Evolutionary conservation across 2,113 vertebrate genomes (phyloP).

Genomic region (Vicugna pacos): DNA sequence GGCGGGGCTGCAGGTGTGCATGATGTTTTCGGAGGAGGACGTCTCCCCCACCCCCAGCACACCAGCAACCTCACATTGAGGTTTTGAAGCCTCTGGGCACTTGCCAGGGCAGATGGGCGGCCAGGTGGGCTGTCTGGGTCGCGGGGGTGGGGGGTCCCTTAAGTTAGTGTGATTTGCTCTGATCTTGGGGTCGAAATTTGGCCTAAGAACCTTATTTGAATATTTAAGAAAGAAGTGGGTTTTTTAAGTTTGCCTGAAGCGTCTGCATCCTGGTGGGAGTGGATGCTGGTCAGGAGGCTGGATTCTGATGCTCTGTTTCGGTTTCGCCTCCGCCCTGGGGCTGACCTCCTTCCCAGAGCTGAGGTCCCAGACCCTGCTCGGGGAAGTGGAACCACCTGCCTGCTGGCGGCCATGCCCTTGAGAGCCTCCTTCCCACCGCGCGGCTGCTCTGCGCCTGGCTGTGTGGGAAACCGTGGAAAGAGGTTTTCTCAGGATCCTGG

Average conservation of each 20-base stretch:
- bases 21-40: background rate
- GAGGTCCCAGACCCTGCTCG: background rate
- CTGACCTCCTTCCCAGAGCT: background rate
- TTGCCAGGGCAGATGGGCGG: background rate
- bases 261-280: fast-evolving
- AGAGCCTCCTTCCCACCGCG: constrained; percentile 69
- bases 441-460: constrained; percentile 88
- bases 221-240: background rate
- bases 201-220: too few species aligned
- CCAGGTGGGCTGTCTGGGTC: background rate
- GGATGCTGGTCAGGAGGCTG: fast-evolving
- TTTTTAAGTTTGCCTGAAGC: background rate
- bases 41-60: background rate
- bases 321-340: background rate
- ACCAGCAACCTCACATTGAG: too few species aligned
- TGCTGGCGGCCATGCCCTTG: constrained; percentile 62
- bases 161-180: background rate
- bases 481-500: constrained; percentile 88
- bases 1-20: fast-evolving
- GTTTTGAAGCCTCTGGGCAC: too few species aligned
- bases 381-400: constrained; percentile 52
- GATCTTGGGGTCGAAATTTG: background rate
- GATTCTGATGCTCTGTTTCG: background rate
- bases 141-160: background rate
- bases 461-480: constrained; percentile 86